Base-by-base conservation (phyloP, 2,113 vertebrate genomes). In the human region DNA sequence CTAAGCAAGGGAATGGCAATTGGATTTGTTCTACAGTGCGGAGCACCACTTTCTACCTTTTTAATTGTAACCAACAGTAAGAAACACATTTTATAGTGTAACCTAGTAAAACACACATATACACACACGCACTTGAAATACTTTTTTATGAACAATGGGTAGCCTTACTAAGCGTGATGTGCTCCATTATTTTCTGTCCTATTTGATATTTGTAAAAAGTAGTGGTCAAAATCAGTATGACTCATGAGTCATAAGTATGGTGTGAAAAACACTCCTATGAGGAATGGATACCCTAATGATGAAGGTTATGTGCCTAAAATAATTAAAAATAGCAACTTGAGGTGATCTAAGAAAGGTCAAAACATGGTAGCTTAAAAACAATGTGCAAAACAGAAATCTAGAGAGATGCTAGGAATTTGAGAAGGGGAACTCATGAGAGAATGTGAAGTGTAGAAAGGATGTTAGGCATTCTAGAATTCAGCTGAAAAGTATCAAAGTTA, bases 181-280 rank as follows among this genome's bases (percentile, higher is more conserved):
- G 3, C 7, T 92, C 43, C 55, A 66, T 64, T 95, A 66, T 86
- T 86, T 95, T 96, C 40, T 81, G 25, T 88, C 93, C 18, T 79
- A 11, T 70, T 79, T 55, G 18, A 12, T 84, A 45, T 93, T 83
- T 92, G 93, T 73, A 38, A 50, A n/a, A n/a, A 86, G 20, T 43
- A 78, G 10, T 59, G 3, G 55, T 83, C 35, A 70, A 93, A 90
- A 76, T 57, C 30, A 88, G 13, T 89, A 27, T 89, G 88, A 59
- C 9, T 86, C 23, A 38, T 52, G 38, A 75, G 25, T 68, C 17
- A 4, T 64, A 66, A 91, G 43, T 57, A 57, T 13, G 61, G 45
- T 35, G 32, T 94, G 52, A 57, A 86, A 79, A 78, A 82, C 25
- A 90, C n/a, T 92, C 13, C 76, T 25, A 0, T 59, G 40, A 38